Conservation (phyloP, 2,113 vertebrate species). For the Pogona vitticeps region DNA sequence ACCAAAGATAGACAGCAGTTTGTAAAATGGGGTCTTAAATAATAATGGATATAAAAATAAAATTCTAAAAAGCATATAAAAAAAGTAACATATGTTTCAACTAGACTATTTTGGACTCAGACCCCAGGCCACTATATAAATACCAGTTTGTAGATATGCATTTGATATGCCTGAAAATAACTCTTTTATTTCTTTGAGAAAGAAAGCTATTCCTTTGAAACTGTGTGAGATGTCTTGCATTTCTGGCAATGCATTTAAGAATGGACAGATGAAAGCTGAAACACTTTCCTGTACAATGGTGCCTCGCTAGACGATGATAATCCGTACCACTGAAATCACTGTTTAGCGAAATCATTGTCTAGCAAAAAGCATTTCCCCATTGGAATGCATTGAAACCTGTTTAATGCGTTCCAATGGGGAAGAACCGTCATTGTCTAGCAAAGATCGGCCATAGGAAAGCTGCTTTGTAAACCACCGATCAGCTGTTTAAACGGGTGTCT, state of each 20-base stretch:
- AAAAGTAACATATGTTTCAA: slow-evolving; percentile 53
- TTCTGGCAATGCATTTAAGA: slow-evolving; percentile 62
- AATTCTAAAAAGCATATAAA: slow-evolving; percentile 38
- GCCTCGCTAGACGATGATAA: too few relatives aligned
- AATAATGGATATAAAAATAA: not conserved
- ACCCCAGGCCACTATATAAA: slow-evolving; percentile 37
- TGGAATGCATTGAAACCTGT: too few relatives aligned
- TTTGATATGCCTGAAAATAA: slow-evolving; percentile 63
- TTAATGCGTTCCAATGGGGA: too few relatives aligned
- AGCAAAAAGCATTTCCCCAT: too few relatives aligned
- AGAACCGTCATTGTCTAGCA: too few relatives aligned
- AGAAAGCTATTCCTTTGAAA: slow-evolving; percentile 68
- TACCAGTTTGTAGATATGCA: slow-evolving; percentile 50
- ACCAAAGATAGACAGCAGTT: not conserved
- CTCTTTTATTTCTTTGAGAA: slow-evolving; percentile 65
- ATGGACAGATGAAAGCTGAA: slow-evolving; percentile 72
- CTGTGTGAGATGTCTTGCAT: slow-evolving; percentile 64
- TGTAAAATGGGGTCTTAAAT: not conserved
- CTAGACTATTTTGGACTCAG: slow-evolving; percentile 43
- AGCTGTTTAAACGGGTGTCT: too few relatives aligned
- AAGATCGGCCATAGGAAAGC: too few relatives aligned
- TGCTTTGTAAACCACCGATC: too few relatives aligned
- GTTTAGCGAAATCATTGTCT: too few relatives aligned
- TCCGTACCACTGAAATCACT: too few relatives aligned
- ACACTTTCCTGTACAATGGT: slow-evolving; percentile 64